Conservation (phyloP, 1,140 invertebrate genomes). For the Steinernema feltiae region DNA sequence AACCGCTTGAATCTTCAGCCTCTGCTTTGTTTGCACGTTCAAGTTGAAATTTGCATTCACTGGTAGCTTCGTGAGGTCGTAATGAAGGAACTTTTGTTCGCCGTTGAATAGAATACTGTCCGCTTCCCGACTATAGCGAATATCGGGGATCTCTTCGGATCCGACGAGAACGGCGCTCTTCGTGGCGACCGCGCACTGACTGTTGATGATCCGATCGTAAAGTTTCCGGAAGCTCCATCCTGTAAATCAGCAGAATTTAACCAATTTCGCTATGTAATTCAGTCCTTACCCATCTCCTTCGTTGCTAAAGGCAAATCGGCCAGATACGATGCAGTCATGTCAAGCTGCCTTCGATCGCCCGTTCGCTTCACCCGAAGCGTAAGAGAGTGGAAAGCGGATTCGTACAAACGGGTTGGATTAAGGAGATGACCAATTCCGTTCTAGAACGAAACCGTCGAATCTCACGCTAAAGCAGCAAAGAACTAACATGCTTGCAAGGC, state of each 20-base stretch:
- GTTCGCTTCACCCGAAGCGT: neutral
- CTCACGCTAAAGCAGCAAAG: too few species aligned
- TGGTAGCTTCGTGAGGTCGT: neutral
- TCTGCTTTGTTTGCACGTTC: neutral
- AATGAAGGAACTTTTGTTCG: neutral
- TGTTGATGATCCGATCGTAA: neutral
- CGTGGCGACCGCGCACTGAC: neutral
- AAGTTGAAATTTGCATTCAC: neutral
- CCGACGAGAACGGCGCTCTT: neutral
- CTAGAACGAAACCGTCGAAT: conserved; percentile 31
- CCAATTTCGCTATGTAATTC: too few species aligned
- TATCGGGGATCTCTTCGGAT: neutral
- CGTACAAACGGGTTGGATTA: conserved; percentile 31
- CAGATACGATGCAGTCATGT: neutral
- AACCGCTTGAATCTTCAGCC: neutral
- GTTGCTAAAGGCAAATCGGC: neutral
- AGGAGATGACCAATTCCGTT: conserved; percentile 29
- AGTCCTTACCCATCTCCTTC: neutral
- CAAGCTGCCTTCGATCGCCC: neutral
- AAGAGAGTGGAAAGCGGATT: conserved; percentile 26
- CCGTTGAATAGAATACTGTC: neutral
- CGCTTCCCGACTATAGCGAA: neutral
- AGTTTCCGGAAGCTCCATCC: neutral
- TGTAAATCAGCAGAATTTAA: too few species aligned
- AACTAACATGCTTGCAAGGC: conserved; percentile 73